Base-by-base conservation (phyloP, 2,888 invertebrate species). In the Eristalis tenax region DNA sequence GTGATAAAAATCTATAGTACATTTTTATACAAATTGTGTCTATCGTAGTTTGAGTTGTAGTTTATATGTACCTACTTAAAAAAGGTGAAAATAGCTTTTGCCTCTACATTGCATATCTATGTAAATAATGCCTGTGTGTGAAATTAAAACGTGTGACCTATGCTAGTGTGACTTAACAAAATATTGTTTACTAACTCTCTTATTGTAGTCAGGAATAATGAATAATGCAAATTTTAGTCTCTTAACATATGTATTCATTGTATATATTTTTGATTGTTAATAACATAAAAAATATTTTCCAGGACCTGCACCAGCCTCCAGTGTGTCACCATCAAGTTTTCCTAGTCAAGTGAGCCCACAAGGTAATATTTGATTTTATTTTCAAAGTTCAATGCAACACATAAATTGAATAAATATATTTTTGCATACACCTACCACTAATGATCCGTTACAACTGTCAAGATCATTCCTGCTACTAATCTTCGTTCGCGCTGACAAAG, bases 261-360 rank as follows among this genome's bases (percentile, higher is more conserved):
- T 61, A 59, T 35, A 38, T 32, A 43, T 18, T 57, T 32, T 32
- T 13, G 66, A 65, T 23, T 23, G 22, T 43, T 61, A 73, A 26
- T 2, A 64, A 80, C 38, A 22, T 18, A 64, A 65, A 59, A 18
- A 57, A 18, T 50, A 50, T 66, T 82, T 88, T 89, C 18, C 85
- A 90, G 90, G 89, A 87, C 89, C 89, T 28, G 71, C 89, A 22
- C 89, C 89, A 88, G 87, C 89, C 84, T 90, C 89, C 35, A 90
- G 90, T 88, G 89, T 89, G 11, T 90, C 90, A 57, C 90, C 90
- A 63, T 90, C 89, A 79, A 90, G 90, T 85, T 89, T 90, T 88
- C 90, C 90, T 82, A 90, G 90, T 89, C 90, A 90, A 89, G 89
- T 89, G 65, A 90, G 90, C 88, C 90, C 90, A 59, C 90, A 90